phyloP scores from a whole-genome alignment of 1,140 invertebrate species.

The Spodoptera litura region DNA sequence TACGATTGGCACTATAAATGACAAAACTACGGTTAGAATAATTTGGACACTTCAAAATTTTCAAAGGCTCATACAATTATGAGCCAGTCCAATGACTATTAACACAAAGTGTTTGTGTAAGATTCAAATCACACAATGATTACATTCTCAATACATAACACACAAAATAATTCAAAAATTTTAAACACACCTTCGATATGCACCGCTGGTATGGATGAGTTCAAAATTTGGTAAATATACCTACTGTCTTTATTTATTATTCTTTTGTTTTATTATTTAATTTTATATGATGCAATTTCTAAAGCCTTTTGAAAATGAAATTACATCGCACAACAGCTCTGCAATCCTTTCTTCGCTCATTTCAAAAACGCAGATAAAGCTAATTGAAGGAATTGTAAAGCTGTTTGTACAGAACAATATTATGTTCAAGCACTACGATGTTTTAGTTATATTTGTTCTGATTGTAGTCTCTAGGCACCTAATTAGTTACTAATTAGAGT shows the following conservation, averaged over 20 bases:
- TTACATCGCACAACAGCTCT: conserved; percentile 53
- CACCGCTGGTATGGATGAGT: conserved; percentile 85
- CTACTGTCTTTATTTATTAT: conserved; percentile 51
- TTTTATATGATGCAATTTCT: conserved; percentile 52
- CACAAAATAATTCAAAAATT: conserved; percentile 59
- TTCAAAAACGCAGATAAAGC: conserved; percentile 52
- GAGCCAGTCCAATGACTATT: no score
- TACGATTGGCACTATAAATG: not conserved
- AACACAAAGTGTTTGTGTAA: not conserved
- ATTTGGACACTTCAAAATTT: not conserved
- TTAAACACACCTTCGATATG: conserved; percentile 76
- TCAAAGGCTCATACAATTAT: not conserved
- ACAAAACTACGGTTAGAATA: not conserved
- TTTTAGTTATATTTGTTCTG: conserved; percentile 60
- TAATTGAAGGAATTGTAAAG: conserved; percentile 51
- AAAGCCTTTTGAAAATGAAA: conserved; percentile 48
- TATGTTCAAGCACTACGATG: conserved; percentile 52
- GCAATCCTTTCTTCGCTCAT: conserved; percentile 53
- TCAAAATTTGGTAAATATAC: conserved; percentile 74
- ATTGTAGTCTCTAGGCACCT: conserved; percentile 41
- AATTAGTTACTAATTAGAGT: conserved; percentile 64
- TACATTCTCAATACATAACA: conserved; percentile 51
- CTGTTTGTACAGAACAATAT: conserved; percentile 45
- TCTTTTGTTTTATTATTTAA: conserved; percentile 43
- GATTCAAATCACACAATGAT: conserved; percentile 49